A percentile compares a stretch with the other conserved stretches of the same genome.
Evolutionary conservation across 2,888 invertebrate species (phyloP).

Genomic region (Gryllus longicercus): DNA sequence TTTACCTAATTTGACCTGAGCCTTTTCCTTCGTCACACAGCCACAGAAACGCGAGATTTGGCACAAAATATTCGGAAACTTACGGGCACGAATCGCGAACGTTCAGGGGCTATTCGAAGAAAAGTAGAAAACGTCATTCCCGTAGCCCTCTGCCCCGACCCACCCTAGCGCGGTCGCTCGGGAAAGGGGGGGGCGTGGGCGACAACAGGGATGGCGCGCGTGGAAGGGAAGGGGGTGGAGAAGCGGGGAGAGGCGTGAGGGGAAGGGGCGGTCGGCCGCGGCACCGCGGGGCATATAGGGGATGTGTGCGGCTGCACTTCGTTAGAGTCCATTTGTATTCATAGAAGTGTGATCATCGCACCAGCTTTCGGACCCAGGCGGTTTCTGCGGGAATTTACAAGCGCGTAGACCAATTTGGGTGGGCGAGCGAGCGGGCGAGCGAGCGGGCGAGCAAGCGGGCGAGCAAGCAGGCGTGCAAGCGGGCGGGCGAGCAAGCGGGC

Average conservation of each 20-base stretch:
- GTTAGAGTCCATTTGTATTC: slow-evolving; percentile 1
- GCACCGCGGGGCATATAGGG: neutral
- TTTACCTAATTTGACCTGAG: no score
- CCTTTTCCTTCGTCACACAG: no score
- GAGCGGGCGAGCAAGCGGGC: neutral
- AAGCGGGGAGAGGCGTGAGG: neutral
- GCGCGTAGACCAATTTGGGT: neutral
- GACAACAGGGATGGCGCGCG: no score
- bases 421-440: neutral
- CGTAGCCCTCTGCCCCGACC: no score
- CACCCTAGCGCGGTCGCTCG: no score
- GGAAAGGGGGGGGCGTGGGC: no score
- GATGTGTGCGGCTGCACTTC: neutral
- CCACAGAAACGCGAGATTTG: no score
- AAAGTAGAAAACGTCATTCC: no score
- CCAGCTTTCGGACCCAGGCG: neutral
- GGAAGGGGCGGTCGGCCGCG: no score
- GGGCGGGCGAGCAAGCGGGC: neutral
- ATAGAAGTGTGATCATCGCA: slow-evolving; percentile 8
- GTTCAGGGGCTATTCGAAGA: no score
- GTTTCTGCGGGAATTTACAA: neutral
- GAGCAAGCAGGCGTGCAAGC: neutral
- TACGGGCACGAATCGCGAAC: no score
- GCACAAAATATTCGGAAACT: no score
- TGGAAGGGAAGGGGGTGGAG: neutral